Base-by-base conservation (phyloP, 2,888 invertebrate species). In the Andrena trimmerana region DNA sequence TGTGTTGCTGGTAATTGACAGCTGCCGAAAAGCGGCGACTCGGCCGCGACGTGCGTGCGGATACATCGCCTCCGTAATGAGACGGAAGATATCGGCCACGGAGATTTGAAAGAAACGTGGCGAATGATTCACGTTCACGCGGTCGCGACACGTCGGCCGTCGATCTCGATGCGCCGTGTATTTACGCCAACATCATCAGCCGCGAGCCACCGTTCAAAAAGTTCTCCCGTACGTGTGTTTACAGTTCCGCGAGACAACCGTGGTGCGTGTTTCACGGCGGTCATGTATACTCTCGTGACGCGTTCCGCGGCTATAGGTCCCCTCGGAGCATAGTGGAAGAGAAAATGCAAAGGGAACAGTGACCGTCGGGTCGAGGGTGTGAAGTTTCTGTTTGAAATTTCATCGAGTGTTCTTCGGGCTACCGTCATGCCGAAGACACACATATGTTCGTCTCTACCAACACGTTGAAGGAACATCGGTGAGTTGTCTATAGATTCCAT, bases 1-100 rank as follows among this genome's bases (percentile, higher is more conserved):
- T 89, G 91, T 87, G 90, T 91, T 89, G 86, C 91, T 85, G 86
- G 89, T 92, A 92, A 91, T 92, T 92, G 92, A 92, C 92, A 92
- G 92, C 91, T 91, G 91, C 91, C 92, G 92, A 92, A 92, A 92
- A 91, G 90, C 89, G 85, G 87, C 90, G 87, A 86, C 62, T 85
- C 88, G 85, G 70, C 76, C 70, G 69, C 57, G 60, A 83, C 76
- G 88, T 81, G 81, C 79, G 84, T 69, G 77, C 71, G 71, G 69
- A 84, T 77, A 72, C 73, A 54, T 77, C 60, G 50, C 20, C 59
- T 67, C 60, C 60, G 27, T 42, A 72, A 71, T 65, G n/a, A 65
- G 50, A 77, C 70, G 29, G 29, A 31, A 20, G 27, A 74, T 78
- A 70, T 62, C 52, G 67, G 5, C 50, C 27, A 48, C 16, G 20